These are phyloP conservation scores for Corythaeola cristata DNA, from an alignment of 2,113 vertebrate species.

Conservation along the genomic window DNA sequence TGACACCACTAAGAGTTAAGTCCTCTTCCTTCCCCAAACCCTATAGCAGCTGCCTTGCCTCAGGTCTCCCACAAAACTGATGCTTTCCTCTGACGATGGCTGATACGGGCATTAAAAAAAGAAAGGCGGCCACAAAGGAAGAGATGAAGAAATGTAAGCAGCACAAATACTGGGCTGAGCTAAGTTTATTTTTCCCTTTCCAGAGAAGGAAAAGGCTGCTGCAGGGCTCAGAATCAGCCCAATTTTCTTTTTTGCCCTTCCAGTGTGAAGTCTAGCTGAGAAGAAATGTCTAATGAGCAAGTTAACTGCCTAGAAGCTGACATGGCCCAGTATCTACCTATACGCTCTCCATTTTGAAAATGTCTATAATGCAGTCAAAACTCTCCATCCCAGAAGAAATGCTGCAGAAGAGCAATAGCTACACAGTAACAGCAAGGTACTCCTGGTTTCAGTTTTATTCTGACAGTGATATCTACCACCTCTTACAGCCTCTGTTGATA, in stretches of 20 bases:
- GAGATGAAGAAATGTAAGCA: neutral
- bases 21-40: neutral
- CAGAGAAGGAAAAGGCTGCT: neutral
- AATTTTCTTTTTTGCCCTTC: neutral
- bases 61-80: neutral
- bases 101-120: neutral
- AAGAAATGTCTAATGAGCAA: neutral
- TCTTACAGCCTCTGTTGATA: neutral
- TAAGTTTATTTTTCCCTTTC: neutral
- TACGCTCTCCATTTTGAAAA: neutral
- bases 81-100: neutral
- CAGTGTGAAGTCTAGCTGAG: neutral
- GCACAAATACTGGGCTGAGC: neutral
- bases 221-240: neutral
- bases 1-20: neutral
- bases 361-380: neutral
- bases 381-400: neutral
- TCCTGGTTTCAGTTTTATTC: neutral
- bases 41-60: neutral
- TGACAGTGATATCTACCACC: neutral
- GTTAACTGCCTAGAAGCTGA: neutral
- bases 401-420: neutral
- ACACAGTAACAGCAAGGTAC: neutral
- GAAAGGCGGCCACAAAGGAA: neutral
- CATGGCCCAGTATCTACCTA: neutral